These are phyloP conservation scores for Pyrrhosoma nymphula DNA, from an alignment of 2,888 invertebrate species.

Conservation along the genomic window DNA sequence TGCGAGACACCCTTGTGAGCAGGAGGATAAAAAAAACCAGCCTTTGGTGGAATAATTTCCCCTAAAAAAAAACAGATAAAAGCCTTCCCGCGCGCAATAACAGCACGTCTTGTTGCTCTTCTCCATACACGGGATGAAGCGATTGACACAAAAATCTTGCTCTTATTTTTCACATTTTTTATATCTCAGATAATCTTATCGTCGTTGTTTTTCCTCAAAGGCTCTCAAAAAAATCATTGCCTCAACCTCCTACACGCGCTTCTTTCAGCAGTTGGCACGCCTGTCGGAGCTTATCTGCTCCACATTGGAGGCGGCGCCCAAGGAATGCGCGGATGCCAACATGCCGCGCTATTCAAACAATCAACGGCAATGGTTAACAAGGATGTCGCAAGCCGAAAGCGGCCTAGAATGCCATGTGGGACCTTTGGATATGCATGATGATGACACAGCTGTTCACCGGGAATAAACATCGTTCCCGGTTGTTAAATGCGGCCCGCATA, in stretches of 20 bases:
- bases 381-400: no score
- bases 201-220: not conserved
- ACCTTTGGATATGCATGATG: no score
- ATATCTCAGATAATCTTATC: not conserved
- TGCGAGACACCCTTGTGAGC: not conserved
- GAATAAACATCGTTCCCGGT: no score
- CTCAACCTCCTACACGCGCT: not conserved
- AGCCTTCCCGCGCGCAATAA: not conserved
- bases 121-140: not conserved
- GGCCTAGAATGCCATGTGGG: no score
- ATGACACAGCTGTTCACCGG: no score
- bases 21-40: not conserved
- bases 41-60: no score
- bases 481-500: no score
- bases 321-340: no score
- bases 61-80: no score
- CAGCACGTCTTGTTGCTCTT: not conserved
- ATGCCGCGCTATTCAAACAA: no score
- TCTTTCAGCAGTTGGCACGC: not conserved
- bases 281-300: not conserved
- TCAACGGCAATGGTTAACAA: no score
- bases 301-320: not conserved
- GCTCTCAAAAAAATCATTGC: not conserved
- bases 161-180: not conserved
- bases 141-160: not conserved